Evolutionary conservation across 2,113 vertebrate genomes (phyloP).

Genomic region (Osmerus eperlanus): DNA sequence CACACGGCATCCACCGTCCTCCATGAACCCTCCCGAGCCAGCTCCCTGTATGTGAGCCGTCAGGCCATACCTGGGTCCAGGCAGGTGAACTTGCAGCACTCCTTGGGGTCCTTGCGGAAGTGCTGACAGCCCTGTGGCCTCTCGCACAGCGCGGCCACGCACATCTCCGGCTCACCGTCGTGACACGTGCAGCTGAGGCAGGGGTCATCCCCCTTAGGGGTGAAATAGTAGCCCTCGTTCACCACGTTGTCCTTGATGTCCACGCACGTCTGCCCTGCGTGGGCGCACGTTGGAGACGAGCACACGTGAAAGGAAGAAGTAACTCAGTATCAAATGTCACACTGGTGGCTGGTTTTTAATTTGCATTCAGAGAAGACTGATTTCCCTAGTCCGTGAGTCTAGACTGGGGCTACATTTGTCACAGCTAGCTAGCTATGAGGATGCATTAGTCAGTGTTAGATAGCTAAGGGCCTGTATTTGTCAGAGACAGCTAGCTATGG

Average conservation of each 20-base stretch:
- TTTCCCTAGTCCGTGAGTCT: too few relatives aligned
- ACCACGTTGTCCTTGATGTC: constrained; percentile 98
- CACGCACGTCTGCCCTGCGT: constrained; percentile 91
- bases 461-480: too few relatives aligned
- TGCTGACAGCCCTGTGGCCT: constrained; percentile 93
- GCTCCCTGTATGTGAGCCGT: background rate
- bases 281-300: background rate
- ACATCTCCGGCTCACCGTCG: constrained; percentile 95
- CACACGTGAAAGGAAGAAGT: background rate
- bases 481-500: too few relatives aligned
- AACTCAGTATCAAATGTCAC: background rate
- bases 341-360: background rate
- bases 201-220: constrained; percentile 94
- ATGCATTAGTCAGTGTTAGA: too few relatives aligned
- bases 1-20: background rate
- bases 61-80: constrained; percentile 85
- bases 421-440: too few relatives aligned
- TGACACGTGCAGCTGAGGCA: constrained; percentile 98
- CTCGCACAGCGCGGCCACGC: constrained; percentile 92
- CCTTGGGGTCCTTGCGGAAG: constrained; percentile 94
- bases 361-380: too few relatives aligned
- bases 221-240: constrained; percentile 96
- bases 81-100: constrained; percentile 98
- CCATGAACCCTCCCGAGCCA: background rate
- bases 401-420: too few relatives aligned